These are phyloP conservation scores for Decapterus maruadsi DNA, from an alignment of 2,797 vertebrate genomes.

Conservation along the genomic window DNA sequence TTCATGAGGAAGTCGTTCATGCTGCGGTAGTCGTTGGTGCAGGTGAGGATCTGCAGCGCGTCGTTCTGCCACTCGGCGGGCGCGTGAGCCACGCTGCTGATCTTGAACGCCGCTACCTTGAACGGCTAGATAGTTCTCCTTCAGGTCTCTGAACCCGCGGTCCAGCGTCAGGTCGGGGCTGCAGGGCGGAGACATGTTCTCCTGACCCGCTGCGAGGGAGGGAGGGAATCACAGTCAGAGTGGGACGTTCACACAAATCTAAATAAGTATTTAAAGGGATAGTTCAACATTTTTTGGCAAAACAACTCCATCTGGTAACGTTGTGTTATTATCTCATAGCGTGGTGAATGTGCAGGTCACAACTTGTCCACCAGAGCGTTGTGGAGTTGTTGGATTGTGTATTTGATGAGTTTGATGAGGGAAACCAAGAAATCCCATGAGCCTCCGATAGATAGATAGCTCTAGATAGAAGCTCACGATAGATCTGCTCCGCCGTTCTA, in stretches of 20 bases:
- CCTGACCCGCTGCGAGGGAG: constrained; percentile 65
- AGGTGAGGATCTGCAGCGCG: constrained; percentile 92
- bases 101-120: constrained; percentile 95
- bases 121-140: constrained; percentile 98
- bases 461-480: too few relatives aligned
- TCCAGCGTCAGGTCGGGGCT: constrained; percentile 89
- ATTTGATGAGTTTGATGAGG: too few relatives aligned
- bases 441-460: too few relatives aligned
- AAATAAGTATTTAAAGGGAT: neutral
- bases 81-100: constrained; percentile 92
- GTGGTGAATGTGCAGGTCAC: too few relatives aligned
- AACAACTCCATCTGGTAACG: too few relatives aligned
- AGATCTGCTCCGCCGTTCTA: too few relatives aligned
- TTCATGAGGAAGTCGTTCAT: constrained; percentile 99
- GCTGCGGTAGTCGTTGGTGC: constrained; percentile 92
- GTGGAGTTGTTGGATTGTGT: too few relatives aligned
- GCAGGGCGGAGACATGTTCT: constrained; percentile 88
- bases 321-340: too few relatives aligned
- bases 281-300: too few relatives aligned
- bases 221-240: constrained; percentile 5
- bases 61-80: constrained; percentile 94
- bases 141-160: constrained; percentile 88
- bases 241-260: neutral
- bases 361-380: too few relatives aligned
- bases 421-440: too few relatives aligned